A percentile compares a stretch with the other conserved stretches of the same genome.
These are phyloP conservation scores for Rotaria socialis DNA, from an alignment of 2,888 invertebrate genomes.

Conservation along the genomic window DNA sequence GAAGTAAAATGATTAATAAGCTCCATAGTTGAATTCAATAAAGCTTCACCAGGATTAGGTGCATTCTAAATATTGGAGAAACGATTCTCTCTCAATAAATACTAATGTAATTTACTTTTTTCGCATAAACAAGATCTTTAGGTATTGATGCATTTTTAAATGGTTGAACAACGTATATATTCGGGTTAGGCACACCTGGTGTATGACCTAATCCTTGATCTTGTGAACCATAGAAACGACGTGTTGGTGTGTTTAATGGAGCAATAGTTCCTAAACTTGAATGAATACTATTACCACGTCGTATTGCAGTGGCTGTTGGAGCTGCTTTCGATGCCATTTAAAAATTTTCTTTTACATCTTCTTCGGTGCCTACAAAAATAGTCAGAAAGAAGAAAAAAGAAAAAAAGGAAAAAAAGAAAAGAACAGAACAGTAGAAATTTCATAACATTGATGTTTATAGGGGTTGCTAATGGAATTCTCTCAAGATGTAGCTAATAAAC, in stretches of 20 bases:
- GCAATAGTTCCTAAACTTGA: neutral
- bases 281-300: neutral
- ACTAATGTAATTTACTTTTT: neutral
- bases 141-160: neutral
- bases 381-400: too few relatives aligned
- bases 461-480: neutral
- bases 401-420: too few relatives aligned
- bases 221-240: neutral
- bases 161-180: neutral
- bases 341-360: neutral
- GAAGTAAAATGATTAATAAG: neutral
- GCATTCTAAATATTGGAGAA: neutral
- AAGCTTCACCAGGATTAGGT: neutral
- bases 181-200: neutral
- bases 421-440: neutral
- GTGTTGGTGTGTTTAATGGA: neutral
- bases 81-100: neutral
- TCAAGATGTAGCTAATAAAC: neutral
- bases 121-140: neutral
- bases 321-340: neutral
- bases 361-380: too few relatives aligned
- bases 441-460: neutral
- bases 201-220: neutral
- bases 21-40: neutral
- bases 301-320: neutral